Evolutionary conservation across 2,888 invertebrate species (phyloP), one percentile per base, ranked within the genome.

Genomic region (Sycophila texana): DNA sequence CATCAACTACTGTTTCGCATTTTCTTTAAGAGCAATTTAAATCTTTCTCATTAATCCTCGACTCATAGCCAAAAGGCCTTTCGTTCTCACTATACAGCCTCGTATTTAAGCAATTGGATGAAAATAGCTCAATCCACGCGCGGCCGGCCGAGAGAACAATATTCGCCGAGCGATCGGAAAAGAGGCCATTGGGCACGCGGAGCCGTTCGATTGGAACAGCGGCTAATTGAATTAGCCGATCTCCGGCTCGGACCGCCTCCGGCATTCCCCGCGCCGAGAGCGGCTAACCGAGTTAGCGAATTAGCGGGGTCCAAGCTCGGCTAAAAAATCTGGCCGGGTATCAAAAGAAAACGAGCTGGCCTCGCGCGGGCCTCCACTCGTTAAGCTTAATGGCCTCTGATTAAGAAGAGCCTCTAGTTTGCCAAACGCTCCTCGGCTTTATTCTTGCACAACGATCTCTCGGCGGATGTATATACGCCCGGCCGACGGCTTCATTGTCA

Each of bases 221-320:
- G 83, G 81, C 84, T 85, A 86, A 86, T 86, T 86, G 82, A 83
- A 83, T 84, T 84, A 83, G 83, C 83, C 82, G 82, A 83, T 84
- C 80, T 60, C 47, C 20, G 18, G 55, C 20, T 4, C 55, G 49
- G 81, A 82, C 82, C 84, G 82, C 81, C 83, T 83, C 80, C 81
- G 74, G 70, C 81, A 76, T 74, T 77, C 26, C 30, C 30, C 61
- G 61, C 53, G n/a, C 16, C 83, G 79, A 74, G 81, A 77, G 80
- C 53, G 30, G 30, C 39, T 83, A 83, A 84, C 83, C 79, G 77
- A 82, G 79, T 81, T 83, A 83, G 80, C 81, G 76, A 78, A 77
- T 81, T 82, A 82, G 83, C 79, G 79, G 63, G 71, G 53, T 79
- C 75, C 55, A 18, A 51, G n/a, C n/a, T 10, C 26, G 30, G 58